These are phyloP conservation scores for Marmota flaviventris DNA, from an alignment of 2,113 vertebrate genomes.

Conservation along the genomic window DNA sequence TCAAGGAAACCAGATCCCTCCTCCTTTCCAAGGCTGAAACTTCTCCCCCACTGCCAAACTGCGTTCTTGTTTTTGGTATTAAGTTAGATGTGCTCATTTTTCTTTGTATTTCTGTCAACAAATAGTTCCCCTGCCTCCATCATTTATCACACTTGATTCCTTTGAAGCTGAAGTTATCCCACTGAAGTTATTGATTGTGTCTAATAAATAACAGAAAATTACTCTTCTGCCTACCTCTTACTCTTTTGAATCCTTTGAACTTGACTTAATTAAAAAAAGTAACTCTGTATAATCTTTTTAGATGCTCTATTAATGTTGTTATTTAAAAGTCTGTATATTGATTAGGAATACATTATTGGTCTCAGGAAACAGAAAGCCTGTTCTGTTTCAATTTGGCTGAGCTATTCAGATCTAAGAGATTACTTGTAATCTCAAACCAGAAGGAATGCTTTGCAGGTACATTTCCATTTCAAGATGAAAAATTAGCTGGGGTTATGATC, in stretches of 20 bases:
- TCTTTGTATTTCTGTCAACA: conserved; percentile 4
- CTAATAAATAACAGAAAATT: conserved; percentile 48
- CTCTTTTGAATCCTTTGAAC: conserved; percentile 23
- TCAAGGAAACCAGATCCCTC: background rate
- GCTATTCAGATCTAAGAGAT: conserved; percentile 15
- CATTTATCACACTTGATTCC: conserved; percentile 17
- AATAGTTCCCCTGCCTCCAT: background rate
- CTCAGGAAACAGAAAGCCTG: background rate
- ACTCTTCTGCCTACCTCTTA: background rate
- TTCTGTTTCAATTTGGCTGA: background rate
- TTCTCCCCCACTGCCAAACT: background rate
- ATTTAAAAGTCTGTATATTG: conserved; percentile 37
- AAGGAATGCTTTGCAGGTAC: background rate
- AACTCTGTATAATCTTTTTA: background rate
- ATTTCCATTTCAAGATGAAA: conserved; percentile 52
- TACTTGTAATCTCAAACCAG: background rate
- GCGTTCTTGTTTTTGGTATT: background rate
- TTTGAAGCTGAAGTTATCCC: conserved; percentile 28
- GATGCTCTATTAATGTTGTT: conserved; percentile 28
- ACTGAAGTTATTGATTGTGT: background rate
- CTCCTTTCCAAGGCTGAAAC: background rate
- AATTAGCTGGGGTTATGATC: background rate
- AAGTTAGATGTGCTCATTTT: background rate
- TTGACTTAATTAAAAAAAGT: conserved; percentile 40
- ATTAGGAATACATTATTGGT: conserved; percentile 13